Evolutionary conservation across 2,113 vertebrate species (phyloP).

Genomic region (Blennius ocellaris): DNA sequence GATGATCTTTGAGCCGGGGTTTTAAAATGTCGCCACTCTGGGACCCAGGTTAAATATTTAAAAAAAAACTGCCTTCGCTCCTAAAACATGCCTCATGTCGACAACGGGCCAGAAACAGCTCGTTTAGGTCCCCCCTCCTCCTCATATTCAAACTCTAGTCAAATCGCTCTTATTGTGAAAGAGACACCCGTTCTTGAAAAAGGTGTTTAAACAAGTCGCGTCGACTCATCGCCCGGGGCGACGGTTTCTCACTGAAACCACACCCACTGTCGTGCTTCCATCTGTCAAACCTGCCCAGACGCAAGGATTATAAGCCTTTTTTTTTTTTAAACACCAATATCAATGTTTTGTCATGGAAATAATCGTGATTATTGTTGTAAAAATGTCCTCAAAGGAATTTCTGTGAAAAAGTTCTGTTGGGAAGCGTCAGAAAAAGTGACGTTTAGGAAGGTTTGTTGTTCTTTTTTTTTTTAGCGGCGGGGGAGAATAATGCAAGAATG

Average conservation of each 20-base stretch:
- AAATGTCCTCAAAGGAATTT: no score
- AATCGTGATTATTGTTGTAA: no score
- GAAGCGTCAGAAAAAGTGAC: no score
- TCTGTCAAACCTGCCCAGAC: conserved; percentile 39
- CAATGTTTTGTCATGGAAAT: conserved; percentile 5
- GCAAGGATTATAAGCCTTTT: background rate
- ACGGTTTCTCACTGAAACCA: conserved; percentile 20
- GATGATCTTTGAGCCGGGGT: no score
- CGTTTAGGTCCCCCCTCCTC: no score
- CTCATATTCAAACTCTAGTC: background rate
- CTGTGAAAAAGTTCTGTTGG: no score
- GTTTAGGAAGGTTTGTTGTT: conserved; percentile 1
- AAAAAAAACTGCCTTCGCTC: background rate
- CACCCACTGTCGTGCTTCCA: conserved; percentile 3
- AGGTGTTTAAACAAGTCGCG: conserved; percentile 40
- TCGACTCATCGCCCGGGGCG: conserved; percentile 13
- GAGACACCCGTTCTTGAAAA: background rate
- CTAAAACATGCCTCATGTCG: no score
- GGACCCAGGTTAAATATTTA: no score
- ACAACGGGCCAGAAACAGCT: no score
- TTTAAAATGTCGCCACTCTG: no score
- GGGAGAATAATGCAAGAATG: conserved; percentile 4
- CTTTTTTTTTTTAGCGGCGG: no score
- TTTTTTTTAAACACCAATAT: background rate
- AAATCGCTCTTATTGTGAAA: background rate